Percentiles rank a stretch among this genome's conserved stretches.
phyloP scores from a whole-genome alignment of 2,113 vertebrate genomes.

The Grantiella picta region DNA sequence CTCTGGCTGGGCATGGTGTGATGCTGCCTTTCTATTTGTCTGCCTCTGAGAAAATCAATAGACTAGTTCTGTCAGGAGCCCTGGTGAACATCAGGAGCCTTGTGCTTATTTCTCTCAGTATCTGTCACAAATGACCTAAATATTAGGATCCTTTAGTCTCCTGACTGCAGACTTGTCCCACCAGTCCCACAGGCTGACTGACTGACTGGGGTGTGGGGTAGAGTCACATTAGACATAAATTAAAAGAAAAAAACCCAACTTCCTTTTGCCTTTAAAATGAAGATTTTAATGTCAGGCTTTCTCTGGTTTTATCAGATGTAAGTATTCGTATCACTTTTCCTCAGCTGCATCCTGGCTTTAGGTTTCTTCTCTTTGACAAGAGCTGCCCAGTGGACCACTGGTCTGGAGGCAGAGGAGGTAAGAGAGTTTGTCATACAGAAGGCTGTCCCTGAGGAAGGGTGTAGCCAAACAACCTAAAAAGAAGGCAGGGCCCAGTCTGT shows the following conservation, averaged over 20 bases:
- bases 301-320: background rate
- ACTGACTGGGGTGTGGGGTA: too few species aligned
- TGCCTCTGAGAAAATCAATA: background rate
- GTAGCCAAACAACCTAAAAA: background rate
- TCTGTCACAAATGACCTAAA: background rate
- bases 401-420: background rate
- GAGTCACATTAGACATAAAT: background rate
- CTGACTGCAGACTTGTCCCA: background rate
- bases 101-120: background rate
- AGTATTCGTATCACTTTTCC: background rate
- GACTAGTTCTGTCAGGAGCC: background rate
- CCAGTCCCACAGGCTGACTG: fast-evolving
- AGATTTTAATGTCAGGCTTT: background rate
- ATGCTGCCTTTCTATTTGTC: background rate
- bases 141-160: background rate
- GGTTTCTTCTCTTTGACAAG: background rate
- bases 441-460: fast-evolving
- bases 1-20: background rate
- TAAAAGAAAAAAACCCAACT: background rate
- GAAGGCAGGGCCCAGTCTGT: background rate
- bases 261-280: background rate
- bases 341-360: background rate
- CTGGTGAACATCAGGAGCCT: background rate
- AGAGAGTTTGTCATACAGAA: fast-evolving
- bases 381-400: background rate